phyloP scores from a whole-genome alignment of 1,140 invertebrate species.

The Drosophila obscura region DNA sequence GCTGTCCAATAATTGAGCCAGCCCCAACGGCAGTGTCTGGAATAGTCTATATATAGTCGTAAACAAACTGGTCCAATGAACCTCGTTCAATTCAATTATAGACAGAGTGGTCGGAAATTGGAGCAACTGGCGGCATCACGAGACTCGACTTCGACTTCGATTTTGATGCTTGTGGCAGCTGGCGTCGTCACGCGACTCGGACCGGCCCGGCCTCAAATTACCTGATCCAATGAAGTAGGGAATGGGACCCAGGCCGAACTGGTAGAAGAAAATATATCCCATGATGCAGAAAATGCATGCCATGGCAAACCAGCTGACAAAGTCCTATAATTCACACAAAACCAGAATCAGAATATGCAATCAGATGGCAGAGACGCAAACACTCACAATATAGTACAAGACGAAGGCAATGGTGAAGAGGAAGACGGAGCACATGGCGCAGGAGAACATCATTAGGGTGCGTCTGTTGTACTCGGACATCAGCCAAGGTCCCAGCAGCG shows the following conservation, averaged over 20 bases:
- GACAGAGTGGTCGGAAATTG: constrained; percentile 19
- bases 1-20: constrained; percentile 4
- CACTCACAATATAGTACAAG: constrained; percentile 86
- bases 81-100: constrained; percentile 10
- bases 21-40: constrained; percentile 11
- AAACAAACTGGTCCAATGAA: constrained; percentile 15
- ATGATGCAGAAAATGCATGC: constrained; percentile 89
- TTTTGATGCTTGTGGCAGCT: too few relatives aligned
- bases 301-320: constrained; percentile 88
- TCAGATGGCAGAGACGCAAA: neutral
- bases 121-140: constrained; percentile 9
- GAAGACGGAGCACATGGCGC: constrained; percentile 84
- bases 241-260: constrained; percentile 93
- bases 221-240: constrained; percentile 94
- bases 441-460: constrained; percentile 86
- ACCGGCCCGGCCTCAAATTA: constrained; percentile 53
- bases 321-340: constrained; percentile 85
- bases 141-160: neutral
- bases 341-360: neutral
- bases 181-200: constrained; percentile 27
- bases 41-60: neutral
- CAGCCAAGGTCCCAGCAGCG: constrained; percentile 86
- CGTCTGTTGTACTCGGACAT: constrained; percentile 86
- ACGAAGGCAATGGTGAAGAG: constrained; percentile 86
- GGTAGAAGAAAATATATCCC: constrained; percentile 92